Conservation (phyloP, 2,113 vertebrate species). For the Rhegmatorhina hoffmannsi region DNA sequence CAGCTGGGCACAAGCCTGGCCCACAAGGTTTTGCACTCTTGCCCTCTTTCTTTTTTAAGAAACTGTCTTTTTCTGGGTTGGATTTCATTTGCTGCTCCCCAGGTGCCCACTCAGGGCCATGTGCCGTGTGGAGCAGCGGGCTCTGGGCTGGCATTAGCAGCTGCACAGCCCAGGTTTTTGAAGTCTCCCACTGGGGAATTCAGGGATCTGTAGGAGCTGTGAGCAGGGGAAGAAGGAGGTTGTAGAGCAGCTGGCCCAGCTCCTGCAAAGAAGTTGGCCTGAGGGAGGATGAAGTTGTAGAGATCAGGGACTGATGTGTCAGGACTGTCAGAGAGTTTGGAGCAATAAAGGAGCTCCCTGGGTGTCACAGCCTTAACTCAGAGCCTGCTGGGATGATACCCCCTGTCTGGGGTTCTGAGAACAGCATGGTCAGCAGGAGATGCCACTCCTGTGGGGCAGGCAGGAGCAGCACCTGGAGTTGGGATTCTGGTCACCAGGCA, state of each 20-base stretch:
- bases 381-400: background rate
- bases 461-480: background rate
- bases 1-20: slow-evolving; percentile 18
- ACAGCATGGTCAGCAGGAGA: background rate
- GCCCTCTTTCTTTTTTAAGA: slow-evolving; percentile 62
- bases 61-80: slow-evolving; percentile 43
- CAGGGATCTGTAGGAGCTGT: background rate
- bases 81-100: slow-evolving; percentile 52
- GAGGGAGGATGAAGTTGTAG: slow-evolving; percentile 4
- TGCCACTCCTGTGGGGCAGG: background rate
- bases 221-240: background rate
- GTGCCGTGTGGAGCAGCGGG: background rate
- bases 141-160: background rate
- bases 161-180: background rate
- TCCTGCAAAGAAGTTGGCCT: background rate
- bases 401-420: background rate
- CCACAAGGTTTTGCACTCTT: slow-evolving; percentile 57
- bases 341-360: slow-evolving; percentile 9
- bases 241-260: slow-evolving; percentile 36
- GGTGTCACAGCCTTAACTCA: background rate
- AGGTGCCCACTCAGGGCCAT: slow-evolving; percentile 30
- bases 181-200: background rate
- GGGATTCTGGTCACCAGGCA: background rate
- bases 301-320: background rate
- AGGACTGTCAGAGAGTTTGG: background rate